phyloP scores from a whole-genome alignment of 2,113 vertebrate species.

The Phaethon lepturus region DNA sequence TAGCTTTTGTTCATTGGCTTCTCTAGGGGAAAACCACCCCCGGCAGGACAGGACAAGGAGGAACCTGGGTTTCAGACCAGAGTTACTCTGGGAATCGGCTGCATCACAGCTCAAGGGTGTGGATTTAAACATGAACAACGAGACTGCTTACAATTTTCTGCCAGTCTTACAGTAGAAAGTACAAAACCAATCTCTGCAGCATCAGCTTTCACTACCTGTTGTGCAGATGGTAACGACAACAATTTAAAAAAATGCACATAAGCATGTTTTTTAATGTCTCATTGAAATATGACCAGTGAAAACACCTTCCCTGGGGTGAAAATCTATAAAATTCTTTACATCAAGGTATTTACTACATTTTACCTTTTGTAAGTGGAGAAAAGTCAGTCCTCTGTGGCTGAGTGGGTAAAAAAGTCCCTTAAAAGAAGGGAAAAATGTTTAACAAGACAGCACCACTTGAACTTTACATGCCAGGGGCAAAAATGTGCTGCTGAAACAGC shows the following conservation, averaged over 20 bases:
- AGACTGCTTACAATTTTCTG: not conserved
- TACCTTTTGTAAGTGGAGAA: not conserved
- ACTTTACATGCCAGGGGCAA: not conserved
- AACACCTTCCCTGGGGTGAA: not conserved
- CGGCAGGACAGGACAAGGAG: not conserved
- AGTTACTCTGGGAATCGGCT: slow-evolving; percentile 24
- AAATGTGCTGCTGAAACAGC: slow-evolving; percentile 1
- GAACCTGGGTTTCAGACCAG: not conserved
- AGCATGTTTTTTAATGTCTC: not conserved
- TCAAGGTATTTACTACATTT: not conserved
- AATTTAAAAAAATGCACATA: not conserved
- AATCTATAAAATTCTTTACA: not conserved
- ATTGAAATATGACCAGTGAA: not conserved
- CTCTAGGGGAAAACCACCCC: slow-evolving; percentile 41
- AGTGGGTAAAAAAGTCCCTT: not conserved
- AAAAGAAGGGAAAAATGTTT: not conserved
- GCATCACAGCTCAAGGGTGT: slow-evolving; percentile 43
- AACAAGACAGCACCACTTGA: not conserved
- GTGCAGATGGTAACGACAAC: not conserved
- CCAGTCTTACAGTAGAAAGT: not conserved
- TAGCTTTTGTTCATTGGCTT: slow-evolving; percentile 48
- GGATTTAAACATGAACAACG: not conserved
- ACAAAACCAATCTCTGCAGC: not conserved
- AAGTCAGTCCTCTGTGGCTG: not conserved
- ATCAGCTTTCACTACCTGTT: not conserved